phyloP scores from a whole-genome alignment of 2,888 invertebrate genomes.

The Acleris emargana region DNA sequence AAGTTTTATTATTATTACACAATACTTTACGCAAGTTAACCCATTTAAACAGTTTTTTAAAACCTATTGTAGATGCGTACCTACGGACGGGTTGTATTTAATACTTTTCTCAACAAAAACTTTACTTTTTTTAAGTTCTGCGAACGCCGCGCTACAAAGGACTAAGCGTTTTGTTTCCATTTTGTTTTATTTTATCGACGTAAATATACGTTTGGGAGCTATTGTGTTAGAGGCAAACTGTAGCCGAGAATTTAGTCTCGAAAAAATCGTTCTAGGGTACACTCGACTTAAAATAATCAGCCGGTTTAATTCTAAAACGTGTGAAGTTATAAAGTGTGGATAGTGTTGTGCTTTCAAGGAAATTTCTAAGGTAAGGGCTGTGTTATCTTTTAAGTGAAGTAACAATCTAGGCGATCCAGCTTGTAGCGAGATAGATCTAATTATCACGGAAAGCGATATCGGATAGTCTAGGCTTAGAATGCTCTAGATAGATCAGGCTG shows the following conservation, averaged over 20 bases:
- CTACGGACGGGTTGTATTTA: slow-evolving; percentile 79
- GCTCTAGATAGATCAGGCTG: slow-evolving; percentile 8
- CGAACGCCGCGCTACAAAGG: slow-evolving; percentile 78
- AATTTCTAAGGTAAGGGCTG: slow-evolving; percentile 20
- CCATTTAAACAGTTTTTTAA: slow-evolving; percentile 61
- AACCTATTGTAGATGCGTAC: slow-evolving; percentile 64
- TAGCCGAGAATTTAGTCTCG: slow-evolving; percentile 74
- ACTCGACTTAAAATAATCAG: slow-evolving; percentile 57
- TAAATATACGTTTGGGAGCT: slow-evolving; percentile 78
- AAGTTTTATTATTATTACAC: slow-evolving; percentile 42
- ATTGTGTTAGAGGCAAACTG: slow-evolving; percentile 72
- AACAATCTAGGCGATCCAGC: slow-evolving; percentile 14
- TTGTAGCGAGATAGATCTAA: slow-evolving; percentile 25
- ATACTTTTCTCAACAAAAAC: slow-evolving; percentile 59
- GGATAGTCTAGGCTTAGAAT: slow-evolving; percentile 19
- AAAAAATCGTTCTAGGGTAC: slow-evolving; percentile 76
- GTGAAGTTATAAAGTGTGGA: slow-evolving; percentile 17
- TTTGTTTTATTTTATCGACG: slow-evolving; percentile 77
- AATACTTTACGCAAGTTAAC: slow-evolving; percentile 59
- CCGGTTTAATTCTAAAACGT: slow-evolving; percentile 28
- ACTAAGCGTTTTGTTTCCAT: slow-evolving; percentile 70
- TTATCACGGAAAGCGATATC: slow-evolving; percentile 33
- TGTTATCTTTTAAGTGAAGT: slow-evolving; percentile 20
- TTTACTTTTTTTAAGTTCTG: slow-evolving; percentile 69
- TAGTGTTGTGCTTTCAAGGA: slow-evolving; percentile 12